Base-by-base conservation (phyloP, 2,888 invertebrate genomes). In the Dryadula phaetusa region DNA sequence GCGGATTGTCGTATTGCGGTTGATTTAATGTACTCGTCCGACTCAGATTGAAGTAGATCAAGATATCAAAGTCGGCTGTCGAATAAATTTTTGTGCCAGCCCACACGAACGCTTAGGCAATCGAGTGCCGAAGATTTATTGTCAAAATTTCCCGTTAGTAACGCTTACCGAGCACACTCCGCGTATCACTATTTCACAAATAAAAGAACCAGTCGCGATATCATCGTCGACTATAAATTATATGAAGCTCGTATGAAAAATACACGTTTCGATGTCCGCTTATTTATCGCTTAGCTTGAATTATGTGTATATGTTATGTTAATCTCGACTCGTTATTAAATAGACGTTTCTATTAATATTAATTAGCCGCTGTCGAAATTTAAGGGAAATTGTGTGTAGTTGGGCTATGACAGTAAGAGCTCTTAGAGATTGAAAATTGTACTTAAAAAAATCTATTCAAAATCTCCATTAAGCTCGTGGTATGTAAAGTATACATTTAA, bases 201-300 rank as follows among this genome's bases (percentile, higher is more conserved):
- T 92, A 92, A 92, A 91, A 92, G 90, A 92, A 92, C 92, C 90
- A 86, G 91, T 90, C 86, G 84, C 87, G 92, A 92, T 92, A 92
- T 87, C 90, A 91, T 90, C 92, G 88, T 86, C 86, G 86, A 84
- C 89, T 84, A 90, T 92, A 92, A 91, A 91, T 92, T 91, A 89
- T 90, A 85, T 87, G 85, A 86, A 81, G 85, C 86, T 86, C 84
- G 85, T 83, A 88, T 90, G 92, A 92, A 91, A 91, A 92, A 92
- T 92, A 86, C 88, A 86, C 84, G 85, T 86, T 87, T 88, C 83
- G 84, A 82, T 85, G 86, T 86, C 85, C 83, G 84, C 83, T 90
- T 90, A 90, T 92, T 90, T 92, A 90, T 90, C 83, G 86, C 82
- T 85, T 81, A 80, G 85, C 82, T 84, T 81, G 81, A 84, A 83